Base-by-base conservation (phyloP, 2,888 invertebrate genomes). In the Adelphocoris suturalis region DNA sequence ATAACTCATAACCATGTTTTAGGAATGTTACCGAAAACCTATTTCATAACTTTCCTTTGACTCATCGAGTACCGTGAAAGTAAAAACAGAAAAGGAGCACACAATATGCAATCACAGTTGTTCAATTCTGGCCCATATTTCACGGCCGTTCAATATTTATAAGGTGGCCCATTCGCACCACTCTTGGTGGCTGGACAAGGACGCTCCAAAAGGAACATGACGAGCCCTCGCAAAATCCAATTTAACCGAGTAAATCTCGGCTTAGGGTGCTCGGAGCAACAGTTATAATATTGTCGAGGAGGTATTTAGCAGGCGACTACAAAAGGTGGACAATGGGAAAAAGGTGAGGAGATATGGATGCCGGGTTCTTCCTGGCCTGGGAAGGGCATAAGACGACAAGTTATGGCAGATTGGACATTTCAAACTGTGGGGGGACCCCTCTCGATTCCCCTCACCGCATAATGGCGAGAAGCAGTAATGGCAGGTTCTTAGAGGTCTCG, bases 371-470 rank as follows among this genome's bases (percentile, higher is more conserved):
- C 48, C 19, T 19, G 46, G 48, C 82, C 82, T 11, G 9, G 13
- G 80, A 48, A 48, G 19, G 81, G 48, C 52, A 48, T 82, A 82
- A 82, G 52, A 52, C 82, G 82, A 82, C 82, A 82, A 82, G 82
- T 82, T 82, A 82, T 52, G 82, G 82, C 82, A 52, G 52, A 82
- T 82, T 82, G 82, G 82, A 52, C 82, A 82, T 82, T 82, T 48
- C 82, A 52, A 48, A 68, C 68, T 68, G 68, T 11, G 68, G 61
- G 68, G n/a, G 68, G 68, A 68, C 23, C 68, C 23, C 68, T 57
- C 23, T 68, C 68, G 68, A 68, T 23, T n/a, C 68, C 68, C 23
- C n/a, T 12, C 27, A 68, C 68, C 68, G 68, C 68, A 68, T 19
- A 68, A 68, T 68, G 68, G 68, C 68, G 68, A 68, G 68, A 27